Evolutionary conservation across 2,113 vertebrate species (phyloP).

Genomic region (Piprites chloris): DNA sequence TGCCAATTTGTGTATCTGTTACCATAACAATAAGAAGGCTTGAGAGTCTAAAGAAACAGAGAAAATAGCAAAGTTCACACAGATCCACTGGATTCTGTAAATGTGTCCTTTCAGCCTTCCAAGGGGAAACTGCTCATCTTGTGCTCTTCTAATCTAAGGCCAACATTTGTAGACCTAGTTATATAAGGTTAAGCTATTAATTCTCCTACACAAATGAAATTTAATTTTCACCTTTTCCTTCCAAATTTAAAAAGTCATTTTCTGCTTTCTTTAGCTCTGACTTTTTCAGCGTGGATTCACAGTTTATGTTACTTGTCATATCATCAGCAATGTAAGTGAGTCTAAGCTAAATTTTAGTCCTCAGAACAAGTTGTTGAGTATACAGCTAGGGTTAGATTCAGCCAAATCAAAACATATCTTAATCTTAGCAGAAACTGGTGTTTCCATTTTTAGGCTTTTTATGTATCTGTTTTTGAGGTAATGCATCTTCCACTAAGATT

Average conservation of each 20-base stretch:
- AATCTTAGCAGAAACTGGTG: background rate
- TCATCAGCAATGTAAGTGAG: background rate
- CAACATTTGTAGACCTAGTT: background rate
- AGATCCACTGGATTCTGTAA: background rate
- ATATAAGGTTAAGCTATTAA: background rate
- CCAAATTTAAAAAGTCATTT: background rate
- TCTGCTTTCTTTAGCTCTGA: background rate
- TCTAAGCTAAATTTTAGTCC: background rate
- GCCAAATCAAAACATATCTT: background rate
- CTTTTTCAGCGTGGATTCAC: background rate
- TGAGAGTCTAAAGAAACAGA: background rate
- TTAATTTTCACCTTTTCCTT: background rate
- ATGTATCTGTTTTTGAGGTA: background rate
- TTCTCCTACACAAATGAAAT: background rate
- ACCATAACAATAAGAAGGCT: background rate
- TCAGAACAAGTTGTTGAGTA: background rate
- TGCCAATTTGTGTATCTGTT: background rate
- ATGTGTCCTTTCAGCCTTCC: background rate
- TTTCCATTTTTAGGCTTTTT: background rate
- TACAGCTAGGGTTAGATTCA: background rate
- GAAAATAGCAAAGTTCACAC: background rate
- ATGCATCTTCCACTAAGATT: background rate
- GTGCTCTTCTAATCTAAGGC: background rate
- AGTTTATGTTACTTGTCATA: background rate
- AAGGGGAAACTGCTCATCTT: background rate